phyloP scores from a whole-genome alignment of 2,888 invertebrate genomes.

The Thereva nobilitata region DNA sequence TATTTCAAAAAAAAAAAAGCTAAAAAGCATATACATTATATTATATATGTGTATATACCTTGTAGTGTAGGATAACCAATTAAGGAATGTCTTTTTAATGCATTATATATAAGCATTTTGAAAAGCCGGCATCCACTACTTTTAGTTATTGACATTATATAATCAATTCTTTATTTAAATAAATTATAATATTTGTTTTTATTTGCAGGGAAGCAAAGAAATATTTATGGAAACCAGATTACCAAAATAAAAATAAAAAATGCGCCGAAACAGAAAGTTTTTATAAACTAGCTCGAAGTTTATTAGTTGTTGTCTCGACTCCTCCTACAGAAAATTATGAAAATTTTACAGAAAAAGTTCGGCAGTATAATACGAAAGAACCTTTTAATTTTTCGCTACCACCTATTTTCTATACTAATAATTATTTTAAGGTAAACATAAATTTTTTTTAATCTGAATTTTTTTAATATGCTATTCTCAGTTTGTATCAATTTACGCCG shows the following conservation, averaged over 20 bases:
- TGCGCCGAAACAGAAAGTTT: slow-evolving; percentile 63
- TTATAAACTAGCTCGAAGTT: slow-evolving; percentile 73
- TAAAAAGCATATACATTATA: too few relatives aligned
- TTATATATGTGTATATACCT: too few relatives aligned
- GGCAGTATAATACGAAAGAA: slow-evolving; percentile 73
- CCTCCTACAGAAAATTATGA: slow-evolving; percentile 75
- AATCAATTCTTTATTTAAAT: slow-evolving; percentile 15
- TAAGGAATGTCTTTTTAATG: too few relatives aligned
- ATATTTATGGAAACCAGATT: slow-evolving; percentile 74
- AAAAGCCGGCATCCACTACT: too few relatives aligned
- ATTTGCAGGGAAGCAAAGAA: slow-evolving; percentile 67
- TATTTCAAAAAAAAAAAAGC: too few relatives aligned
- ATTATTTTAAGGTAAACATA: slow-evolving; percentile 36
- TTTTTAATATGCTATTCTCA: slow-evolving; percentile 51
- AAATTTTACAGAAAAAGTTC: slow-evolving; percentile 78
- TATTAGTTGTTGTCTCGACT: slow-evolving; percentile 87
- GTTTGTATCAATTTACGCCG: slow-evolving; percentile 89
- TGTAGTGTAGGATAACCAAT: too few relatives aligned
- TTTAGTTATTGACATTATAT: too few relatives aligned
- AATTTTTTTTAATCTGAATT: neutral
- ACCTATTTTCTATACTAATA: slow-evolving; percentile 53
- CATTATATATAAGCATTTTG: too few relatives aligned
- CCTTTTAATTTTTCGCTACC: slow-evolving; percentile 82
- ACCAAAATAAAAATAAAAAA: slow-evolving; percentile 62
- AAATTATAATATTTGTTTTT: neutral